Base-by-base conservation (phyloP, 2,113 vertebrate genomes). In the Isurus oxyrinchus region DNA sequence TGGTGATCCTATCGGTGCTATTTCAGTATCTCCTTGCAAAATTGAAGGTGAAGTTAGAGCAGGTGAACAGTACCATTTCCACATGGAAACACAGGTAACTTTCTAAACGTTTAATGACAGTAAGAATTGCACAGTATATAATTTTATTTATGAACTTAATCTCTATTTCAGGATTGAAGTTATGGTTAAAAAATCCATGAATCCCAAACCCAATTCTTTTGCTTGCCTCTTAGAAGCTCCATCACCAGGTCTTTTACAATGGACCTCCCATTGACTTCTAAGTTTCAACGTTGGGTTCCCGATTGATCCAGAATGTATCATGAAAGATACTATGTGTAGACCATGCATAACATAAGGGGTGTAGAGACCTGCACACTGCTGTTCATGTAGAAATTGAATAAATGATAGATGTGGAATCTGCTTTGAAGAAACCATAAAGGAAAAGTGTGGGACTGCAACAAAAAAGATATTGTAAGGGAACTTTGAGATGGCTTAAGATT, bases 41-140 rank as follows among this genome's bases (percentile, higher is more conserved):
- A 59, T 96, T 79, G 63, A 96, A 59, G 96, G 96, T 53, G 91
- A 96, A 91, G 76, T 96, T 53, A 61, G 91, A 40, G 69, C 55
- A 53, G 96, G 96, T 76, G 96, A 96, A 66, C 96, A 96, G 67
- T 91, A 91, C 49, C 96, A 96, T 93, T 94, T 96, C 57, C 25
- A 96, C 88, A 79, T 96, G 96, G 96, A 96, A 88, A 96, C 96
- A 57, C 96, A 96, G 96, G 96, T 91, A 91, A 96, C 16, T 66
- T 81, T 59, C n/a, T 19, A 23, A 19, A 55, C 35, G 35, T 35
- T 95, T 95, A 53, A 5, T 69, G 14, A 21, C 72, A 31, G 19
- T 0, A 27, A 6, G 25, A 87, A 53, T 16, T n/a, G 6, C 16
- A 63, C 57, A 5, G 5, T 61, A 16, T 44, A 21, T 49, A 84